phyloP scores from a whole-genome alignment of 2,888 invertebrate species.

The Argynnis bischoffii region DNA sequence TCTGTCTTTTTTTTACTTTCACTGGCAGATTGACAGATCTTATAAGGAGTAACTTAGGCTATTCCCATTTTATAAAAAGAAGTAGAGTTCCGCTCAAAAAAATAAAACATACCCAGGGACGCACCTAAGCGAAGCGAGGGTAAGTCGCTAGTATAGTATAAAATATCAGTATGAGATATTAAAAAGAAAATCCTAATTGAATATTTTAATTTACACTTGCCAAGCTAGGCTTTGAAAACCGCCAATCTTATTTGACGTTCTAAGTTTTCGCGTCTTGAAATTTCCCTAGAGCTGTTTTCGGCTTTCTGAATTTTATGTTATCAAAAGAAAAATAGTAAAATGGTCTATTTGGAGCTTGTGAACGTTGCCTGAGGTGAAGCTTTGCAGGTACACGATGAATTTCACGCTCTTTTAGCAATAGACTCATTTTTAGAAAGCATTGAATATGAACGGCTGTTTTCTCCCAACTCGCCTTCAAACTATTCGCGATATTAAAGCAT shows the following conservation, averaged over 20 bases:
- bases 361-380: conserved; percentile 12
- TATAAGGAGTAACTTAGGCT: too few relatives aligned
- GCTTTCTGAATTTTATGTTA: conserved; percentile 15
- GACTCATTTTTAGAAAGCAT: conserved; percentile 19
- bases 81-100: too few relatives aligned
- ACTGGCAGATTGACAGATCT: too few relatives aligned
- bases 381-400: conserved; percentile 19
- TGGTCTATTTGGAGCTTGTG: conserved; percentile 13
- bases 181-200: too few relatives aligned
- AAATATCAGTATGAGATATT: too few relatives aligned
- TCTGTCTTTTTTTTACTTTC: too few relatives aligned
- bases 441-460: conserved; percentile 9
- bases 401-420: conserved; percentile 25
- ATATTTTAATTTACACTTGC: background rate
- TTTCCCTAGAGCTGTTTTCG: conserved; percentile 27
- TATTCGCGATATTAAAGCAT: conserved; percentile 25
- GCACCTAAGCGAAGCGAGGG: too few relatives aligned
- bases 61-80: too few relatives aligned
- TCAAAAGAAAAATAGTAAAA: conserved; percentile 24
- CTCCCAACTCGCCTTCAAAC: background rate
- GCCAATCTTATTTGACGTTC: conserved; percentile 17
- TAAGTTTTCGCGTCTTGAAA: conserved; percentile 17
- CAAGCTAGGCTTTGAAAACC: background rate
- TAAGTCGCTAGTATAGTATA: too few relatives aligned
- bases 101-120: too few relatives aligned